Conservation (phyloP, 2,888 invertebrate species). For the Sarcophaga rosellei region DNA sequence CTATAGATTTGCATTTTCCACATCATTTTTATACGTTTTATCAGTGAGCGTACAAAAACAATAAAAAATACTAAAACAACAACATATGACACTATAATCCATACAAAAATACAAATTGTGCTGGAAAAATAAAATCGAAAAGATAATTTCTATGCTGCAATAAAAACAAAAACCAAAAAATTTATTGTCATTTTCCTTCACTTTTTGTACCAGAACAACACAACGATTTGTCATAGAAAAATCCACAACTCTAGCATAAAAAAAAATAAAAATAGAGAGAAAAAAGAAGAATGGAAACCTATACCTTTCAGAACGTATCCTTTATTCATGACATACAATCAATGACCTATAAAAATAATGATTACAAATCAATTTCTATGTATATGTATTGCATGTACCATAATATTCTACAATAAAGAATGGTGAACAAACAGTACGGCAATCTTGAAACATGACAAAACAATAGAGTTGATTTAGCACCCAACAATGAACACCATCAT, state of each 20-base stretch:
- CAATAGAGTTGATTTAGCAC: constrained; percentile 6
- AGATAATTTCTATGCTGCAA: constrained; percentile 51
- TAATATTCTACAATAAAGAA: neutral
- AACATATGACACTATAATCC: constrained; percentile 66
- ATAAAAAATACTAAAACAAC: constrained; percentile 47
- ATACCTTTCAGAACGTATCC: constrained; percentile 17
- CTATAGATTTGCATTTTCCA: constrained; percentile 55
- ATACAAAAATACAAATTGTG: constrained; percentile 16
- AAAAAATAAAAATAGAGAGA: constrained; percentile 1
- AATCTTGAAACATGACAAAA: constrained; percentile 12
- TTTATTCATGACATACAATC: constrained; percentile 44
- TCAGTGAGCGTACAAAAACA: constrained; percentile 13
- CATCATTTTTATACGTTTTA: neutral
- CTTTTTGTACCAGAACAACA: constrained; percentile 12
- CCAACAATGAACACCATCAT: neutral
- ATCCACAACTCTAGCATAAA: constrained; percentile 4
- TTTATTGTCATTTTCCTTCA: constrained; percentile 37
- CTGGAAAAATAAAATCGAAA: constrained; percentile 9
- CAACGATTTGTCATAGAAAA: constrained; percentile 57
- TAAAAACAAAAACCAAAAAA: constrained; percentile 20
- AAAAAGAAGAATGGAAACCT: too few relatives aligned
- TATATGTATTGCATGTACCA: neutral
- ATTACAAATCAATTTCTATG: constrained; percentile 63
- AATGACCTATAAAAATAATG: constrained; percentile 65
- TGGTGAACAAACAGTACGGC: constrained; percentile 10